Conservation (phyloP, 2,888 invertebrate genomes). For the Ectobius pallidus region DNA sequence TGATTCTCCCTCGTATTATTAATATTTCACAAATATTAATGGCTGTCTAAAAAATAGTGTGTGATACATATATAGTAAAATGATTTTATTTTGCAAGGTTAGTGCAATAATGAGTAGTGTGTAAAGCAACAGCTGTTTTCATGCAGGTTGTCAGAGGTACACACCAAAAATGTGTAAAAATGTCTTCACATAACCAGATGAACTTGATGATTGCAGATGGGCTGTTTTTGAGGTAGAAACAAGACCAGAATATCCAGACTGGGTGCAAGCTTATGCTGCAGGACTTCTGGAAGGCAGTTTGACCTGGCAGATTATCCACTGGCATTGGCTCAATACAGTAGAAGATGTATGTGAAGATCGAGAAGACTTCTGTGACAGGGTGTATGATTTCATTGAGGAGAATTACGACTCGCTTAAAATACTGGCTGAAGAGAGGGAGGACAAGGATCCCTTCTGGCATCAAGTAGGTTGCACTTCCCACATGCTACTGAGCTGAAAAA, state of each 20-base stretch:
- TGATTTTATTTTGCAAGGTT: too few relatives aligned
- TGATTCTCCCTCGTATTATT: too few relatives aligned
- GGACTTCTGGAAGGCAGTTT: constrained; percentile 84
- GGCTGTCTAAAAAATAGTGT: too few relatives aligned
- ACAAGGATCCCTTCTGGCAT: constrained; percentile 79
- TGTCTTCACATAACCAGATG: too few relatives aligned
- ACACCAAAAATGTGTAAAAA: too few relatives aligned
- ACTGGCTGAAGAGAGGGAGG: constrained; percentile 59
- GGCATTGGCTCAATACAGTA: constrained; percentile 77
- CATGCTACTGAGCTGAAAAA: too few relatives aligned
- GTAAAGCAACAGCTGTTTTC: too few relatives aligned
- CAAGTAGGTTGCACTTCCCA: constrained; percentile 72
- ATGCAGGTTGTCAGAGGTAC: too few relatives aligned
- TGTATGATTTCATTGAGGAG: constrained; percentile 67
- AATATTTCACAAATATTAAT: too few relatives aligned
- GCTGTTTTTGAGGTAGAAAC: constrained; percentile 82
- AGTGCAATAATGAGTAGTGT: too few relatives aligned
- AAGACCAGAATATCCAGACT: constrained; percentile 72
- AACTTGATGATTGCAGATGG: constrained; percentile 79
- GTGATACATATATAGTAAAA: too few relatives aligned
- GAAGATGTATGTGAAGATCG: constrained; percentile 59
- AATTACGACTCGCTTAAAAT: constrained; percentile 67
- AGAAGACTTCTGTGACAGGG: constrained; percentile 66
- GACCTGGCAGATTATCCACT: constrained; percentile 79
- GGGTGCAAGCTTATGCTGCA: constrained; percentile 84